Percentiles rank a stretch among this genome's conserved stretches.
These are phyloP conservation scores for Lemur catta DNA, from an alignment of 2,797 vertebrate genomes.

Conservation along the genomic window DNA sequence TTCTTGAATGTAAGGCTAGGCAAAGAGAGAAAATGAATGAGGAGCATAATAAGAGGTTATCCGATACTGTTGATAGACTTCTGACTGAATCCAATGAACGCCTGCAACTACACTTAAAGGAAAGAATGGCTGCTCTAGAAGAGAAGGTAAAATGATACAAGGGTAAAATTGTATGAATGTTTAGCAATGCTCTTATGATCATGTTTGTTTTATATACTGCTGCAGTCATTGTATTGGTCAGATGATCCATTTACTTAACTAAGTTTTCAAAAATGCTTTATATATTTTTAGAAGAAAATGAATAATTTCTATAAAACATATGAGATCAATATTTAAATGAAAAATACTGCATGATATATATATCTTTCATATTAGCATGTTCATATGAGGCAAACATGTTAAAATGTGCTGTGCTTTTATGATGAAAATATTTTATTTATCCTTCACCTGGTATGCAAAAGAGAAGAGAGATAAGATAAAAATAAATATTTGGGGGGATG, in stretches of 20 bases:
- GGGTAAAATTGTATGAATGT: accelerated
- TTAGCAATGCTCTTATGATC: neutral
- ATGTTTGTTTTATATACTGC: neutral
- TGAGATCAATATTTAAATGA: neutral
- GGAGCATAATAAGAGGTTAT: constrained; percentile 98
- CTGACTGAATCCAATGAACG: constrained; percentile 98
- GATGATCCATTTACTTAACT: neutral
- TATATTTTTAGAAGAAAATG: neutral
- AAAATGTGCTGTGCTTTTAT: neutral
- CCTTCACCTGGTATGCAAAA: neutral
- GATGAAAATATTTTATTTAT: neutral
- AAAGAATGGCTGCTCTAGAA: constrained; percentile 97
- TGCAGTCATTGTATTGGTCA: neutral
- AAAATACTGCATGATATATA: neutral
- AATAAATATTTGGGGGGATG: neutral
- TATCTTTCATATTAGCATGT: neutral
- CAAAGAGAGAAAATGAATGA: constrained; percentile 99
- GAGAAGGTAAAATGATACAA: constrained; percentile 90
- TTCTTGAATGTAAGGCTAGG: constrained; percentile 88
- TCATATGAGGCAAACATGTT: neutral
- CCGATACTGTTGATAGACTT: constrained; percentile 97
- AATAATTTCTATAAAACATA: neutral
- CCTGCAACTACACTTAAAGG: constrained; percentile 97
- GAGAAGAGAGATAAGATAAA: neutral
- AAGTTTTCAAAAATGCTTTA: neutral